phyloP scores from a whole-genome alignment of 2,113 vertebrate genomes.

The Chaetodon trifascialis region DNA sequence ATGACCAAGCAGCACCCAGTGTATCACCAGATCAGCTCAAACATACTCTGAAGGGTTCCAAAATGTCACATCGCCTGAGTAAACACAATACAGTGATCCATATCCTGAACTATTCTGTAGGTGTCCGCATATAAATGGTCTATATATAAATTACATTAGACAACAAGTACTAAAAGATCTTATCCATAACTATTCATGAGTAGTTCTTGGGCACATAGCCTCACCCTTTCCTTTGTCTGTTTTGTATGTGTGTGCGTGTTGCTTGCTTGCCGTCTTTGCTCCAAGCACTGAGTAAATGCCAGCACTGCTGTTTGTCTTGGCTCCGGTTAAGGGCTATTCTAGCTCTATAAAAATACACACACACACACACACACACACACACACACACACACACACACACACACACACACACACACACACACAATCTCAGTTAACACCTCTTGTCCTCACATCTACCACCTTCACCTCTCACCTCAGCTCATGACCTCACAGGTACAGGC shows the following conservation, averaged over 20 bases:
- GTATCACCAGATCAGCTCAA: slow-evolving; percentile 30
- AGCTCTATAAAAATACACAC: slow-evolving; percentile 12
- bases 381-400: slow-evolving; percentile 18
- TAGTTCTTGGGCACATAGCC: slow-evolving; percentile 29
- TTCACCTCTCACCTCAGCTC: slow-evolving; percentile 33
- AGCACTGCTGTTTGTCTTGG: slow-evolving; percentile 73
- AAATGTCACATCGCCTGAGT: slow-evolving; percentile 49
- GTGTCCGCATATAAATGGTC: slow-evolving; percentile 19
- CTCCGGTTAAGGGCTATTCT: slow-evolving; percentile 42
- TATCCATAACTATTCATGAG: slow-evolving; percentile 34
- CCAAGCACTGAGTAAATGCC: slow-evolving; percentile 67
- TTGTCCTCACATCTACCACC: slow-evolving; percentile 26
- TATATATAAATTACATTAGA: slow-evolving; percentile 19
- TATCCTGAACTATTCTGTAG: not conserved
- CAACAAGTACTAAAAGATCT: slow-evolving; percentile 33
- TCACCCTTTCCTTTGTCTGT: slow-evolving; percentile 57
- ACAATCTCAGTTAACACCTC: slow-evolving; percentile 53
- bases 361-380: slow-evolving; percentile 21
- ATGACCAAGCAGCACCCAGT: slow-evolving; percentile 18
- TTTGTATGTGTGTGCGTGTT: not conserved
- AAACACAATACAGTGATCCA: slow-evolving; percentile 7
- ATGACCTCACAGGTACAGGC: slow-evolving; percentile 31
- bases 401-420: slow-evolving; percentile 22
- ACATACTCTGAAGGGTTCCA: slow-evolving; percentile 24
- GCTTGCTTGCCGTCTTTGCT: slow-evolving; percentile 27